phyloP scores from a whole-genome alignment of 2,888 invertebrate genomes.

The Deilephila elpenor region DNA sequence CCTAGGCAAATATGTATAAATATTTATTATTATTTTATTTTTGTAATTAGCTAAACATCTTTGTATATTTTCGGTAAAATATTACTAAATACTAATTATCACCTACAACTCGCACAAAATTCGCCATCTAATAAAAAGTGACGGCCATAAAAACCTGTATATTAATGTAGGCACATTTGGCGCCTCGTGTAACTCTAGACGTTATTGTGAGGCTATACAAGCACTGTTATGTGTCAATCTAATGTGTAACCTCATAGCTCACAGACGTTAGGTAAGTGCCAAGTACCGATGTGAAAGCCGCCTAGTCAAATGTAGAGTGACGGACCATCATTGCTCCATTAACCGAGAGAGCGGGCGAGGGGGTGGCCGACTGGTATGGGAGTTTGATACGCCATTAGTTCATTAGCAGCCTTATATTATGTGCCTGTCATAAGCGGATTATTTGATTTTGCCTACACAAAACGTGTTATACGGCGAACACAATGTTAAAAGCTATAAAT shows the following conservation, averaged over 20 bases:
- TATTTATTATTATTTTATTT: not conserved
- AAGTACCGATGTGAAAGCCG: slow-evolving; percentile 76
- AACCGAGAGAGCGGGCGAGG: slow-evolving; percentile 59
- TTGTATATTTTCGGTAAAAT: too few species aligned
- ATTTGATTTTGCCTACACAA: slow-evolving; percentile 46
- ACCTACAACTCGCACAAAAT: not conserved
- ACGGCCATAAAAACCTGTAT: slow-evolving; percentile 7
- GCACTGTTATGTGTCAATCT: slow-evolving; percentile 23
- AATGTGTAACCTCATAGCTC: slow-evolving; percentile 41
- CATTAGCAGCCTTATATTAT: slow-evolving; percentile 72
- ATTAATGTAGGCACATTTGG: slow-evolving; percentile 8
- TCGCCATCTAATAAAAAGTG: not conserved
- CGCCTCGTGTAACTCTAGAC: slow-evolving; percentile 16
- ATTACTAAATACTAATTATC: too few species aligned
- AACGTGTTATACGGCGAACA: slow-evolving; percentile 5
- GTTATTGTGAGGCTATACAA: slow-evolving; percentile 9
- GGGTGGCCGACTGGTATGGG: slow-evolving; percentile 52
- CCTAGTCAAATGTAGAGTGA: slow-evolving; percentile 83
- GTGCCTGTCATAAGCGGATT: slow-evolving; percentile 60
- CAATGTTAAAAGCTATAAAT: not conserved
- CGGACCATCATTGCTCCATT: slow-evolving; percentile 82
- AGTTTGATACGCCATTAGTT: slow-evolving; percentile 81
- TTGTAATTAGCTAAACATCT: too few species aligned
- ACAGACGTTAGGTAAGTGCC: slow-evolving; percentile 64
- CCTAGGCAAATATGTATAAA: not conserved